Evolutionary conservation across 2,113 vertebrate genomes (phyloP), one percentile per base, ranked within the genome.

Genomic region (Mus spicilegus): DNA sequence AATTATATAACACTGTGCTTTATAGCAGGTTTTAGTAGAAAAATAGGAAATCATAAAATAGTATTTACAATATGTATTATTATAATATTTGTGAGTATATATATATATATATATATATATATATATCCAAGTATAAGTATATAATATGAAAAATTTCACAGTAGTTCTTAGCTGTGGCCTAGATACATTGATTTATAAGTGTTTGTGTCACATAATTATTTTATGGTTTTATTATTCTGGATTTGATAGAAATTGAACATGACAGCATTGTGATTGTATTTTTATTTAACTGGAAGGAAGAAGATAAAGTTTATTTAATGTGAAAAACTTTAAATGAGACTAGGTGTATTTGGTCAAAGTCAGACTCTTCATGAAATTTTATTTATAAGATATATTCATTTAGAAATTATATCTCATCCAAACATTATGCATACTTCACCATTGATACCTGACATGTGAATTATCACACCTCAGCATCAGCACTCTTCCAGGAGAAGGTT

Each of bases 111-210:
- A 24, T 26, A n/a, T n/a, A n/a, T n/a, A n/a, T n/a, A n/a, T 24
- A 39, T 13, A 70, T 30, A 24, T 26, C 33, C 14, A 42, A 13
- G 14, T 39, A 20, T 19, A 46, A 46, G n/a, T 19, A 24, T 36
- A 33, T 54, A 39, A 49, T 51, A 6, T 5, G 13, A 16, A 14
- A 72, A 80, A 63, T 81, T 13, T 20, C 65, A 69, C 28, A 65
- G 3, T 46, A 89, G 46, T n/a, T 91, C 81, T 30, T 90, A 91
- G 0, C 7, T 67, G 46, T 90, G 22, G 75, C 7, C 30, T 87
- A 78, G 4, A 82, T 94, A 87, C 11, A 86, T 49, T 93, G n/a
- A 91, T 91, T 95, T 88, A 75, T 75, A 78, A 73, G n/a, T 94
- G 20, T 8, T 63, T 93, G 33, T 91, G 19, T 90, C 58, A 77